These are phyloP conservation scores for Ceratosolen solmsi DNA, from an alignment of 1,140 invertebrate species.

Conservation along the genomic window DNA sequence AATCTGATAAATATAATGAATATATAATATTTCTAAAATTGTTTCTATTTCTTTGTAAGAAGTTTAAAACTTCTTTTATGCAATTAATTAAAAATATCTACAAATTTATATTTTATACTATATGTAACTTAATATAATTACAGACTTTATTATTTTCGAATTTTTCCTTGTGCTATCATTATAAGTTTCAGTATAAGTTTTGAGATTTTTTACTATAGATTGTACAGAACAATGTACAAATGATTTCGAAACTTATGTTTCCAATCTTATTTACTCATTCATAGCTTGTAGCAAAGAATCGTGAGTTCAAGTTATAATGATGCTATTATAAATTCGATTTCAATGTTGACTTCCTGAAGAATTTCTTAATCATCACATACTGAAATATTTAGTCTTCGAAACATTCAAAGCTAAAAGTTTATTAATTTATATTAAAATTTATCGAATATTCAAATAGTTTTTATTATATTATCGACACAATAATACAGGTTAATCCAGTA, in stretches of 20 bases:
- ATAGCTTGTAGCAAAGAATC: conserved; percentile 28
- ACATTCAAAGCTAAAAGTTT: no score
- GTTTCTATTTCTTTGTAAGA: no score
- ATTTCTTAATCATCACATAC: conserved; percentile 30
- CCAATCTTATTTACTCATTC: conserved; percentile 40
- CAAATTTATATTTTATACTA: no score
- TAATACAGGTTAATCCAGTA: no score
- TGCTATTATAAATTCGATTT: conserved; percentile 39
- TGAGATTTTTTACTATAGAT: neutral
- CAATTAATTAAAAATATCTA: no score
- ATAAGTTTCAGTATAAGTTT: neutral
- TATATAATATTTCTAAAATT: no score
- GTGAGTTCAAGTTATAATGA: conserved; percentile 35
- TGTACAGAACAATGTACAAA: conserved; percentile 22
- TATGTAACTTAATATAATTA: neutral
- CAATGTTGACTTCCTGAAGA: conserved; percentile 33
- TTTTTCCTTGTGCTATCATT: neutral
- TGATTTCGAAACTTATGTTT: conserved; percentile 44
- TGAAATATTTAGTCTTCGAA: conserved; percentile 15
- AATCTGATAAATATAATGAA: no score
- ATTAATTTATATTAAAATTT: neutral
- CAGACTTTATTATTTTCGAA: no score
- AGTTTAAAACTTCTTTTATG: no score
- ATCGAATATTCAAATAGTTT: neutral
- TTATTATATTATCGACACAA: neutral